phyloP scores from a whole-genome alignment of 2,888 invertebrate genomes.

The Drosophila silvestris region DNA sequence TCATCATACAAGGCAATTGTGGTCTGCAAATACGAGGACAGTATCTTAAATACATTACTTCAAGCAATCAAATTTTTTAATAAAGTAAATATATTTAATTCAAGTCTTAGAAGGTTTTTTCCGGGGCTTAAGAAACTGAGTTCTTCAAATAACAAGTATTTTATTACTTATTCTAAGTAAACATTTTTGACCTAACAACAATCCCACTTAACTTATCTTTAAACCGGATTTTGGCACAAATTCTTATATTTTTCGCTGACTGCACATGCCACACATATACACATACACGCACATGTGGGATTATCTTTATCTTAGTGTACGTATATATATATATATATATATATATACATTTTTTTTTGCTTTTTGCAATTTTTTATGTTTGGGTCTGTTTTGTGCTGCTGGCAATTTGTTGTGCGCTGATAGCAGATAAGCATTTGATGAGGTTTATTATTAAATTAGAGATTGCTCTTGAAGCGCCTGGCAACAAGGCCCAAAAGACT shows the following conservation, averaged over 20 bases:
- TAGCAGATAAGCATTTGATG: constrained; percentile 80
- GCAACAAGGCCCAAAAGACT: constrained; percentile 25
- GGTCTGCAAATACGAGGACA: not conserved
- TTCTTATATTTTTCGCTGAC: not conserved
- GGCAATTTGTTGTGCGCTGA: constrained; percentile 76
- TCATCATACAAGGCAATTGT: not conserved
- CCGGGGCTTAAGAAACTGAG: not conserved
- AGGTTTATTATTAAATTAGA: constrained; percentile 74
- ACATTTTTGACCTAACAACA: not conserved
- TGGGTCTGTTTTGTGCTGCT: constrained; percentile 45
- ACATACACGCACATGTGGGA: constrained; percentile 44
- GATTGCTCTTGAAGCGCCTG: constrained; percentile 36
- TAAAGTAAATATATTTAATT: not conserved
- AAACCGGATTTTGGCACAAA: not conserved
- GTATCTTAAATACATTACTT: not conserved
- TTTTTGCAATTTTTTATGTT: constrained; percentile 32
- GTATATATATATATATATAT: not conserved
- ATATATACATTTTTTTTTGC: constrained; percentile 2
- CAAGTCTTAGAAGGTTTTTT: not conserved
- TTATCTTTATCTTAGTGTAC: constrained; percentile 54
- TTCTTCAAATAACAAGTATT: not conserved
- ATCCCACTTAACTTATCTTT: not conserved
- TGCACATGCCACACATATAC: constrained; percentile 27
- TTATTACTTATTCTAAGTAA: not conserved
- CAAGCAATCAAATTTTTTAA: not conserved